Conservation (phyloP, 2,113 vertebrate genomes). For the Dendropsophus ebraccatus region DNA sequence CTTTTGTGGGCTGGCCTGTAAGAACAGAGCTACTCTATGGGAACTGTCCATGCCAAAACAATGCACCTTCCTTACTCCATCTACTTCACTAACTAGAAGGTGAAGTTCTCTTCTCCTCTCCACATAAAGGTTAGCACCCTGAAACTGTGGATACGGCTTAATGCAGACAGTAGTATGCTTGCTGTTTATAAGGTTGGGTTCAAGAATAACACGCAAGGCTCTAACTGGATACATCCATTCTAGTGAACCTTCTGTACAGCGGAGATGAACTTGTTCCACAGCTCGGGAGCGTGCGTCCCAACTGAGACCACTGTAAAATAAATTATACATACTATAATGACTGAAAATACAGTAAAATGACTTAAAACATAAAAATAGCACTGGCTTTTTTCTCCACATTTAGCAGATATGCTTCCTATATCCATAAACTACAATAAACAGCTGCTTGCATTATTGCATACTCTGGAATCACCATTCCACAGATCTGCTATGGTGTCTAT, state of each 20-base stretch:
- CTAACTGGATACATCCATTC: slow-evolving; percentile 76
- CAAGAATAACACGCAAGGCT: slow-evolving; percentile 74
- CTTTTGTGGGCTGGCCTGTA: slow-evolving; percentile 74
- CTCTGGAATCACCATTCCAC: not conserved
- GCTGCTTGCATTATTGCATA: not conserved
- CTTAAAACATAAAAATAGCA: too few species aligned
- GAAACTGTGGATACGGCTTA: slow-evolving; percentile 70
- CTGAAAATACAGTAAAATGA: not conserved
- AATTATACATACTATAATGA: accelerated
- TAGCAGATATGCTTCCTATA: not conserved
- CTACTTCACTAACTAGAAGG: slow-evolving; percentile 67
- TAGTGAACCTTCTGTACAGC: slow-evolving; percentile 77
- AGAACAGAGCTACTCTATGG: slow-evolving; percentile 72
- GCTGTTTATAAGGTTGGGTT: slow-evolving; percentile 72
- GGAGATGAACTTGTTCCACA: slow-evolving; percentile 77
- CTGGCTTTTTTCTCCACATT: not conserved
- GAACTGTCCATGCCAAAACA: slow-evolving; percentile 71
- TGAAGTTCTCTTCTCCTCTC: slow-evolving; percentile 73
- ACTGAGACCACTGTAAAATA: slow-evolving; percentile 67
- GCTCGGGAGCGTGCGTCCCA: slow-evolving; percentile 65
- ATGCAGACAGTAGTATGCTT: slow-evolving; percentile 71
- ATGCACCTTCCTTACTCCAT: slow-evolving; percentile 65
- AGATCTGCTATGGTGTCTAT: not conserved
- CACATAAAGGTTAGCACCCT: slow-evolving; percentile 73
- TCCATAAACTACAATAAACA: not conserved